These are phyloP conservation scores for Spodoptera picta DNA, from an alignment of 2,888 invertebrate genomes.

Conservation along the genomic window DNA sequence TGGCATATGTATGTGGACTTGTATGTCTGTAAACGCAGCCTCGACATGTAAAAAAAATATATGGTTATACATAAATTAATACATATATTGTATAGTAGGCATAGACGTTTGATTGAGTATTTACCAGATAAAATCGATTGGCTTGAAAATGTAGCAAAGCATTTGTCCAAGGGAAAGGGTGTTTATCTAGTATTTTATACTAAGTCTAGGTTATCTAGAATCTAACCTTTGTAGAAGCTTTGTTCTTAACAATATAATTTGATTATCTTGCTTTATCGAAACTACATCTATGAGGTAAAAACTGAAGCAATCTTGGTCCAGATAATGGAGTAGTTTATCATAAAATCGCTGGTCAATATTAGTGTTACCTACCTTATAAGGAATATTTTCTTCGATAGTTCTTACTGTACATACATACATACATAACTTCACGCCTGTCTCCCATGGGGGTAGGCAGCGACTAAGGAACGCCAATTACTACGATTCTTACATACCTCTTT, in stretches of 20 bases:
- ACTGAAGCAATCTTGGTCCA: constrained; percentile 22
- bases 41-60: too few species aligned
- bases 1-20: too few species aligned
- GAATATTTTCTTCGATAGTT: too few species aligned
- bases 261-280: constrained; percentile 41
- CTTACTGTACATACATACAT: too few species aligned
- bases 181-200: constrained; percentile 33
- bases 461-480: too few species aligned
- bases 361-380: not conserved
- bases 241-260: constrained; percentile 31
- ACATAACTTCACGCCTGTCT: too few species aligned
- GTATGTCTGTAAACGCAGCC: too few species aligned
- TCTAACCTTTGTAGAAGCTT: constrained; percentile 49
- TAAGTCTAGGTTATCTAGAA: constrained; percentile 26
- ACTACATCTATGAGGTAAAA: constrained; percentile 27
- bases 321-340: not conserved
- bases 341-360: not conserved
- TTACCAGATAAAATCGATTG: constrained; percentile 23
- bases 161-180: constrained; percentile 45
- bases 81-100: too few species aligned
- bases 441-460: too few species aligned
- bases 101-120: constrained; percentile 24
- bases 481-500: too few species aligned
- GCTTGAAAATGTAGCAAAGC: constrained; percentile 24
- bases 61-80: too few species aligned